Base-by-base conservation (phyloP, 2,113 vertebrate genomes). In the Austrofundulus limnaeus region DNA sequence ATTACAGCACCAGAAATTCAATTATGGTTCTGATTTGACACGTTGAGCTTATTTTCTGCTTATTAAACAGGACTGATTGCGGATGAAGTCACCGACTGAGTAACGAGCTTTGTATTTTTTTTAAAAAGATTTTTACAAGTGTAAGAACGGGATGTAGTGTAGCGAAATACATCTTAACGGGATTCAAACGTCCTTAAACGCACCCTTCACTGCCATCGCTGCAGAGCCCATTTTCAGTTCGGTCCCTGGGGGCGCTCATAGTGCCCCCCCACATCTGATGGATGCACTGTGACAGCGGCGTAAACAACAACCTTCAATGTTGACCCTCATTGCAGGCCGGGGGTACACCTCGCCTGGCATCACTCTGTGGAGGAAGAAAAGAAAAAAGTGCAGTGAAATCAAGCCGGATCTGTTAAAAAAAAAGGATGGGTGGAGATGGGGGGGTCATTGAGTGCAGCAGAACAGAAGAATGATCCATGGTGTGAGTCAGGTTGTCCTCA, bases 401-500 rank as follows among this genome's bases (percentile, higher is more conserved):
- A 55, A 73, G 62, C 61, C 71, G 47, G 51, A 61, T 81, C 39
- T 70, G 42, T 38, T 46, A 60, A 63, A 72, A 45, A 48, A 48
- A n/a, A 48, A 48, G 14, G 1, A 28, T 4, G 7, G 7, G 25
- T 28, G 25, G 25, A 7, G 25, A n/a, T 28, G 31, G 8, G 31
- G 34, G 47, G 82, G 78, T 75, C 61, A 69, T 14, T 61, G 83
- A 70, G 79, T 80, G 61, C 75, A 85, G 25, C 2, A 54, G 58
- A 51, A 66, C 61, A 47, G 50, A 49, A 60, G 66, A 56, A 70
- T 77, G 77, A 78, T 78, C 66, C 48, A 41, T 66, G 1, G 47
- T 38, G 66, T 85, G 78, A 84, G 70, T 85, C 75, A 80, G 54
- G 77, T 55, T 49, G 61, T 74, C 73, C 82, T 76, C 83, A 72